Base-by-base conservation (phyloP, 2,113 vertebrate genomes). In the Sinocyclocheilus maitianheensis region DNA sequence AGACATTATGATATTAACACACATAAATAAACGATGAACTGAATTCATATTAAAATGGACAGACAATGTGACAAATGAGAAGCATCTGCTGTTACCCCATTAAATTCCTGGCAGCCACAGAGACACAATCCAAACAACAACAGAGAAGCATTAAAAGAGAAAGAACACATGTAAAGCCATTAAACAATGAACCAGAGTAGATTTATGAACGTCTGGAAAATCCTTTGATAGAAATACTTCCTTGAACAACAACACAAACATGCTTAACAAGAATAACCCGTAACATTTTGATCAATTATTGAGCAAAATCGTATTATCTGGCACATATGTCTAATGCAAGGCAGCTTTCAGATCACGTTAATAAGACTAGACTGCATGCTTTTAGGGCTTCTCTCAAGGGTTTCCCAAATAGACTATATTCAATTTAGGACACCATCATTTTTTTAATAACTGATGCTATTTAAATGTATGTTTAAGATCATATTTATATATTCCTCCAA, bases 31-130 rank as follows among this genome's bases (percentile, higher is more conserved):
- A 65, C n/a, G 13, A 82, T 74, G 46, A 81, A 30, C 46, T 20
- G 22, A 82, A 55, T 71, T 1, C 3, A 20, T 81, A 67, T 55
- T 58, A 43, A 34, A 55, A 58, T 72, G 65, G 24, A 84, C 72
- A 65, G 65, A 86, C 84, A 72, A 67, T 76, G 83, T 72, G 77
- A 84, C 30, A 75, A 90, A 81, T 51, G 85, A 88, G 87, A 93
- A 93, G 87, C 86, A 86, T 88, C 75, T 88, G 88, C 65, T 53
- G 94, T 95, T 96, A 96, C 95, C 95, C 95, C 94, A 96, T 94
- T 92, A 96, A 93, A 95, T 96, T 96, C 93, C 95, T 96, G 94
- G 93, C 62, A 90, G 92, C 92, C 93, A 89, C 93, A 95, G 94
- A 91, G 91, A 96, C 72, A 96, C 85, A 93, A 93, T 95, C 92